Percentiles rank a stretch among this genome's conserved stretches.
Conservation (phyloP, 2,888 invertebrate species). For the Zygogramma bicolorata region DNA sequence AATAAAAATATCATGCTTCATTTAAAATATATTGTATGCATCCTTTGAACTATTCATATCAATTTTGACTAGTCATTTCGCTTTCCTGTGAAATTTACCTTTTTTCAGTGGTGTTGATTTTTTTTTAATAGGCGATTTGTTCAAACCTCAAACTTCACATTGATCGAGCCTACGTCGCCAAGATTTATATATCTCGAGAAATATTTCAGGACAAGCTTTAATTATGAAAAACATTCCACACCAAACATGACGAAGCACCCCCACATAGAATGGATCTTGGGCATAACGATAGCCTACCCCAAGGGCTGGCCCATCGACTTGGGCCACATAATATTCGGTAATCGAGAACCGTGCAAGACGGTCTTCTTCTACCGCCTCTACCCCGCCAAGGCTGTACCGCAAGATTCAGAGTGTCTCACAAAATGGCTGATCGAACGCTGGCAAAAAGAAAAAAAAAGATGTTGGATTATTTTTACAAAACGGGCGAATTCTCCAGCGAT, state of each 20-base stretch:
- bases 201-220: too few relatives aligned
- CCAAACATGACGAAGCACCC: conserved; percentile 20
- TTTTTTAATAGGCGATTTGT: too few relatives aligned
- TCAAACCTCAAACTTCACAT: too few relatives aligned
- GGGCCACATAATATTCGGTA: conserved; percentile 81
- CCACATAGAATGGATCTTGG: conserved; percentile 82
- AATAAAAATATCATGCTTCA: too few relatives aligned
- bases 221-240: conserved; percentile 4
- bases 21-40: too few relatives aligned
- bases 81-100: too few relatives aligned
- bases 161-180: too few relatives aligned
- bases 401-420: conserved; percentile 81
- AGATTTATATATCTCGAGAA: too few relatives aligned
- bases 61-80: too few relatives aligned
- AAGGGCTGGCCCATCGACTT: conserved; percentile 85
- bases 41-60: too few relatives aligned
- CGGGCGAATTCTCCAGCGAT: conserved; percentile 75
- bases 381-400: conserved; percentile 74
- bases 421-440: conserved; percentile 91
- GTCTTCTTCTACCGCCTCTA: conserved; percentile 84
- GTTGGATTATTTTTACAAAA: conserved; percentile 84
- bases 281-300: conserved; percentile 94
- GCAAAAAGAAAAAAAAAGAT: conserved; percentile 89
- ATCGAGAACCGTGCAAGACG: conserved; percentile 79
- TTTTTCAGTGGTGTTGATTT: too few relatives aligned